Evolutionary conservation across 2,888 invertebrate genomes (phyloP).

Genomic region (Halictus quadricinctus): DNA sequence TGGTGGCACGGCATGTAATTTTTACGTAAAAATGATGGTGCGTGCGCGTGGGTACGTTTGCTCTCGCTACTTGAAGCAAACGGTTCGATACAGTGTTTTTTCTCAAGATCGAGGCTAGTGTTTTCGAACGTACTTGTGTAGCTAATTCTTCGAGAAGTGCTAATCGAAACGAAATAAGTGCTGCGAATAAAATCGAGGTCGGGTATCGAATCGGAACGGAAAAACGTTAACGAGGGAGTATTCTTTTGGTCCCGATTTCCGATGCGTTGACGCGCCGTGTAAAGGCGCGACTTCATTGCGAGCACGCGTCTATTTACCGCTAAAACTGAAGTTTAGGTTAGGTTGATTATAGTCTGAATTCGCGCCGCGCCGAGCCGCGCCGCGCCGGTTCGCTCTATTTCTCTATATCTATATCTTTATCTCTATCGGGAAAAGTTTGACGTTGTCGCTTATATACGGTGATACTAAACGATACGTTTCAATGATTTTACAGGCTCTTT

Average conservation of each 20-base stretch:
- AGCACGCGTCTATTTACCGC: background rate
- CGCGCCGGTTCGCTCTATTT: background rate
- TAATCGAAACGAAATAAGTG: background rate
- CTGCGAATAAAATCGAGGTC: background rate
- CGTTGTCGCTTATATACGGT: background rate
- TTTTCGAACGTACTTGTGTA: background rate
- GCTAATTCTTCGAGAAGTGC: background rate
- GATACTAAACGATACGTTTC: background rate
- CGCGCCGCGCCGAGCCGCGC: background rate
- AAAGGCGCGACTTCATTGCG: background rate
- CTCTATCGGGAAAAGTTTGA: background rate
- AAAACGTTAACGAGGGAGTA: background rate
- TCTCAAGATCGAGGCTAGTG: background rate
- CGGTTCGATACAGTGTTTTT: background rate
- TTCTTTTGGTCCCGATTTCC: background rate
- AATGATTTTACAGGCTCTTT: conserved; percentile 74
- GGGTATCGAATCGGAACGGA: background rate
- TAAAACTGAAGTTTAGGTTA: background rate
- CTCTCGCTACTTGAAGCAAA: background rate
- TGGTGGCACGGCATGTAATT: background rate
- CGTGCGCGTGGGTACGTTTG: background rate
- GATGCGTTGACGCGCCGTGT: background rate
- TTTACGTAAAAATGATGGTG: background rate
- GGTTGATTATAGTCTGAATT: background rate
- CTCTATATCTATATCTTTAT: background rate